Conservation (phyloP, 2,888 invertebrate species). For the Itoplectis maculator region DNA sequence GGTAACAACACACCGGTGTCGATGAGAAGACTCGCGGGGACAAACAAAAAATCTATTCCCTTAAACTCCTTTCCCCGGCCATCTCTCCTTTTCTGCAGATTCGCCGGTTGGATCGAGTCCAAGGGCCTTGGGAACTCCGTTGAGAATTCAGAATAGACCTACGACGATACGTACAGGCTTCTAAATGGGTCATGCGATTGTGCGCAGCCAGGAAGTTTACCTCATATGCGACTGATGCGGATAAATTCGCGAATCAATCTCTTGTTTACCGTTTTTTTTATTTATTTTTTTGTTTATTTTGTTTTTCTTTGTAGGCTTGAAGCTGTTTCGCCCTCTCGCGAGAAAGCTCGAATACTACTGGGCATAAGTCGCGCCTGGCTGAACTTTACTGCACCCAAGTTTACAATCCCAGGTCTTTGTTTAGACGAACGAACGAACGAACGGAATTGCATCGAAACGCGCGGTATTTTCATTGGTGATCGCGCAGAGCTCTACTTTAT, state of each 20-base stretch:
- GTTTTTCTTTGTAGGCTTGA: background rate
- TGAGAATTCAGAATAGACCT: conserved; percentile 76
- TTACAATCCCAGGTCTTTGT: conserved; percentile 11
- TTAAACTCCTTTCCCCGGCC: conserved; percentile 20
- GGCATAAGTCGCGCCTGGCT: background rate
- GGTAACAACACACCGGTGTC: conserved; percentile 48
- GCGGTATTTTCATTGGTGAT: conserved; percentile 6
- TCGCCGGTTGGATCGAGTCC: conserved; percentile 75
- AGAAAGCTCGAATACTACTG: background rate
- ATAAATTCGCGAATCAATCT: conserved; percentile 56
- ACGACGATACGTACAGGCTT: conserved; percentile 64
- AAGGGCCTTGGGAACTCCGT: conserved; percentile 74
- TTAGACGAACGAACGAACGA: background rate
- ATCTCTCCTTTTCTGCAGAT: conserved; percentile 46
- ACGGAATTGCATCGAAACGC: conserved; percentile 14
- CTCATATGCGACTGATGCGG: conserved; percentile 67
- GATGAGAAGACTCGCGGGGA: conserved; percentile 36
- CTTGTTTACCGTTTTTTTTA: conserved; percentile 9
- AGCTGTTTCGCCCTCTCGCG: background rate
- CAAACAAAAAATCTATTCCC: conserved; percentile 12
- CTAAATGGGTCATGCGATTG: conserved; percentile 77
- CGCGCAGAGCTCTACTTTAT: conserved; percentile 4
- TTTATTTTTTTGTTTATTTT: conserved; percentile 10
- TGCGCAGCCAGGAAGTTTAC: conserved; percentile 73
- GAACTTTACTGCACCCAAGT: conserved; percentile 4